Conservation (phyloP, 2,113 vertebrate species). For the Ailuropoda melanoleuca region DNA sequence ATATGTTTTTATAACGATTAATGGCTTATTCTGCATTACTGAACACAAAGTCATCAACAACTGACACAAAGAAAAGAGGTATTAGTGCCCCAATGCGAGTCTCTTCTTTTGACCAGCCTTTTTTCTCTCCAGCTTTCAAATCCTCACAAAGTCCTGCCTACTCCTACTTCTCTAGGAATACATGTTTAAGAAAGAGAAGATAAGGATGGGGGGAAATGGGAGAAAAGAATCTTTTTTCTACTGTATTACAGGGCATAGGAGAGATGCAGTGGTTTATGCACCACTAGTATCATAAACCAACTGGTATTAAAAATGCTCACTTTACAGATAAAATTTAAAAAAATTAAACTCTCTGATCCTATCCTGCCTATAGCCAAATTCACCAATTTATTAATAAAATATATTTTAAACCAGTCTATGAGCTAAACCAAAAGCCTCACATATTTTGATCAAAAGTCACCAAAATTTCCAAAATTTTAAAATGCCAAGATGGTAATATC, state of each 20-base stretch:
- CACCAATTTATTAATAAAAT: background rate
- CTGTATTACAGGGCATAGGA: background rate
- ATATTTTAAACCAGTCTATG: background rate
- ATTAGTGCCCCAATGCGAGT: background rate
- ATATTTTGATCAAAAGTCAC: background rate
- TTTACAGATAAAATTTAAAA: background rate
- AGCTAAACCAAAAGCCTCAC: background rate
- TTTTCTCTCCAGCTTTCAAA: background rate
- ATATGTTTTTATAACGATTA: slow-evolving; percentile 79
- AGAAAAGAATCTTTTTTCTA: slow-evolving; percentile 3
- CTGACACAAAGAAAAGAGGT: background rate
- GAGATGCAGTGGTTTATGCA: background rate
- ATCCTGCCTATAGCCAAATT: background rate
- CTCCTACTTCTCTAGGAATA: background rate
- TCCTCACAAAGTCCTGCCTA: background rate
- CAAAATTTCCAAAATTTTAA: background rate
- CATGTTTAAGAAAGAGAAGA: background rate
- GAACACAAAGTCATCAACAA: slow-evolving; percentile 45
- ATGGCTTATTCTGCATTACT: slow-evolving; percentile 74
- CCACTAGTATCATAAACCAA: background rate
- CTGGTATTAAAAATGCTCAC: background rate
- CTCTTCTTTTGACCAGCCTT: background rate
- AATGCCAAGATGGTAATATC: background rate
- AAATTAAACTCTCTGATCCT: background rate
- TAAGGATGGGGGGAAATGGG: background rate